Conservation (phyloP, 2,113 vertebrate genomes). For the Rhipidura dahli region DNA sequence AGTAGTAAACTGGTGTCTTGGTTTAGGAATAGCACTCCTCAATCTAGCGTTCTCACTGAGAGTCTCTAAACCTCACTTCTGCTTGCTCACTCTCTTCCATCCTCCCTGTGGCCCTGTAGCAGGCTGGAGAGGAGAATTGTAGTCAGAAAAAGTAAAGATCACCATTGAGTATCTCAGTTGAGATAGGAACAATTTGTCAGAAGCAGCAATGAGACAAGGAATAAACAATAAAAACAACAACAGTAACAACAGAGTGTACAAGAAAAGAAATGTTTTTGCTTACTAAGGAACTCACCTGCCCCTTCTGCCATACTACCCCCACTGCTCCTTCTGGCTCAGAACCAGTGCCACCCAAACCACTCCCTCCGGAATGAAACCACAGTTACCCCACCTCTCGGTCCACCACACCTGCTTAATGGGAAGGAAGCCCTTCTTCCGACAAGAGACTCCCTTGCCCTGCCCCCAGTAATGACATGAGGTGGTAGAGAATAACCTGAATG, state of each 20-base stretch:
- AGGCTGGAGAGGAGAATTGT: neutral
- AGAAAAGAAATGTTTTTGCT: neutral
- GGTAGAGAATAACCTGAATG: neutral
- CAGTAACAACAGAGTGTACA: neutral
- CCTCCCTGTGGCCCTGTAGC: neutral
- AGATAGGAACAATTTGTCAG: neutral
- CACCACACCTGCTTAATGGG: rapidly evolving
- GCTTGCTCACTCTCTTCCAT: rapidly evolving
- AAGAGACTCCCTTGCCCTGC: neutral
- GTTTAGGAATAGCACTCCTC: neutral
- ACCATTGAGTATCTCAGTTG: neutral
- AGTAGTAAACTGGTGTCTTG: neutral
- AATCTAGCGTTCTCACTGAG: neutral
- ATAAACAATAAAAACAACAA: neutral
- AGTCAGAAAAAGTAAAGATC: neutral
- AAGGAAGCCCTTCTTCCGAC: neutral
- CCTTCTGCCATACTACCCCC: neutral
- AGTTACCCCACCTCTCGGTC: rapidly evolving
- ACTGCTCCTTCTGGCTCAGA: neutral
- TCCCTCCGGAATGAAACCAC: rapidly evolving
- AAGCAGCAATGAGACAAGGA: neutral
- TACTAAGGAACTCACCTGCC: neutral
- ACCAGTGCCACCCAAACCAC: too few relatives aligned
- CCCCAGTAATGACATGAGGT: neutral
- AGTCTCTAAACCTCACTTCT: neutral